Conservation (phyloP, 2,888 invertebrate genomes). For the Baccha elongata region DNA sequence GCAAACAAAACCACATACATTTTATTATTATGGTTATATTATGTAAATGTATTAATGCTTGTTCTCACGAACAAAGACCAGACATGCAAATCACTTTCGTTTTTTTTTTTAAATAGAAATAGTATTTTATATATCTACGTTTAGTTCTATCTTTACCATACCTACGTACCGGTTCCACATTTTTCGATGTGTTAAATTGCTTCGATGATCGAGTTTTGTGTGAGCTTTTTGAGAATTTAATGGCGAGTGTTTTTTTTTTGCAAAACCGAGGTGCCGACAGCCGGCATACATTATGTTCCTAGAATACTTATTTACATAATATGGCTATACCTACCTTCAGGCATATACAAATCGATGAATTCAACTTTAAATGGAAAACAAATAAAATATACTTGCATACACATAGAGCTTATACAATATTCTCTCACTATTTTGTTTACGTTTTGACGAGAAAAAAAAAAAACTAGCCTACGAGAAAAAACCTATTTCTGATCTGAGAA, state of each 20-base stretch:
- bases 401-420: too few species aligned
- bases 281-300: neutral
- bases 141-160: too few species aligned
- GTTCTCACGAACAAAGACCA: neutral
- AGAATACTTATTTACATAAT: constrained; percentile 7
- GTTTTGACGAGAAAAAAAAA: too few species aligned
- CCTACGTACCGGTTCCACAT: too few species aligned
- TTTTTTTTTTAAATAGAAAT: neutral
- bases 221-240: too few species aligned
- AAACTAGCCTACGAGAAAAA: too few species aligned
- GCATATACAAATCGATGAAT: neutral
- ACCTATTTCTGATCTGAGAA: too few species aligned
- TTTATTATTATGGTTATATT: neutral
- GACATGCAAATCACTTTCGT: constrained; percentile 17
- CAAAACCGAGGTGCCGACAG: neutral
- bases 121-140: neutral
- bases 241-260: constrained; percentile 2
- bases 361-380: neutral
- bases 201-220: too few species aligned
- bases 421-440: too few species aligned
- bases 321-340: too few species aligned
- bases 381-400: neutral
- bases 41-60: neutral
- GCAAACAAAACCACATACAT: too few species aligned
- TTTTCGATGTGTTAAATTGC: too few species aligned